Conservation (phyloP, 2,888 invertebrate species). For the Athetis lepigone region DNA sequence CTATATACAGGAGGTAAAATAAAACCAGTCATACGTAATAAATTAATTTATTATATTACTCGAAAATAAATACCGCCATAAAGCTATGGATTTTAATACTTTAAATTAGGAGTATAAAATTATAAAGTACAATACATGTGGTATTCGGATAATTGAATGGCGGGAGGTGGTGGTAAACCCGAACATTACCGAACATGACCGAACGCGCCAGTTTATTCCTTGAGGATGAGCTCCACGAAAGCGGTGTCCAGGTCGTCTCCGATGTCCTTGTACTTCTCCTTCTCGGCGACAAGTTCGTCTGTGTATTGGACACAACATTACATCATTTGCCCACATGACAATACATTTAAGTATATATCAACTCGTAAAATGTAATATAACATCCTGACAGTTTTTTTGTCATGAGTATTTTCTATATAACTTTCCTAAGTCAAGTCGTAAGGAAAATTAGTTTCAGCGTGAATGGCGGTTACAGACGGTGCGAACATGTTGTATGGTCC, state of each 20-base stretch:
- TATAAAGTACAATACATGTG: constrained; percentile 83
- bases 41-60: constrained; percentile 87
- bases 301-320: constrained; percentile 75
- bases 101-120: constrained; percentile 88
- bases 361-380: constrained; percentile 33
- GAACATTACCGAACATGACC: constrained; percentile 52
- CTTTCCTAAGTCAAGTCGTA: constrained; percentile 81
- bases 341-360: constrained; percentile 9
- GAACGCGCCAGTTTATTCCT: constrained; percentile 87
- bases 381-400: constrained; percentile 27
- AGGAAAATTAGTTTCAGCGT: constrained; percentile 74
- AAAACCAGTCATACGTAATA: constrained; percentile 80
- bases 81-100: constrained; percentile 86
- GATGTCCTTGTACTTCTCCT: constrained; percentile 99
- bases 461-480: constrained; percentile 68
- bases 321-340: constrained; percentile 44
- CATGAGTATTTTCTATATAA: constrained; percentile 3
- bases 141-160: constrained; percentile 82
- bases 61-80: constrained; percentile 90
- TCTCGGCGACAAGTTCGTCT: constrained; percentile 99
- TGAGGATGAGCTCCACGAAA: constrained; percentile 97
- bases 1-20: constrained; percentile 63
- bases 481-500: constrained; percentile 40
- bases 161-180: constrained; percentile 71
- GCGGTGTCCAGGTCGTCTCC: constrained; percentile 99